Conservation (phyloP, 92 coral and sea anemone genomes). For the Epizoanthus illoricatus region DNA sequence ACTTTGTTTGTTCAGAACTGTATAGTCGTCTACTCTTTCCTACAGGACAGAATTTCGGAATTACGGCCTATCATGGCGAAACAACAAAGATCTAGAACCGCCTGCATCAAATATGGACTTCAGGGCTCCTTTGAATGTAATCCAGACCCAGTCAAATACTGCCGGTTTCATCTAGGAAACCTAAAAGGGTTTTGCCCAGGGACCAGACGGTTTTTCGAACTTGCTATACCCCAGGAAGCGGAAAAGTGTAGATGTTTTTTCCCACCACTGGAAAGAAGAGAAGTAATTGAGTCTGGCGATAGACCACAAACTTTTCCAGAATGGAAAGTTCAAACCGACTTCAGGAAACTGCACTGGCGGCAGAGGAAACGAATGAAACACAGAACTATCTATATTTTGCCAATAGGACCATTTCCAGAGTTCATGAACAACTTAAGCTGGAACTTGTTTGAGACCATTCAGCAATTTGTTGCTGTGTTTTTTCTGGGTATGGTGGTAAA, state of each 20-base stretch:
- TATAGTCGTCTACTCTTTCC: no score
- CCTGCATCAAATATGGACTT: not conserved
- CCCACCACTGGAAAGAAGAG: constrained; percentile 34
- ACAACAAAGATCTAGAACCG: not conserved
- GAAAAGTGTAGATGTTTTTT: constrained; percentile 37
- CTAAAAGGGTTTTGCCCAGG: constrained; percentile 40
- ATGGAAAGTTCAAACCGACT: constrained; percentile 91
- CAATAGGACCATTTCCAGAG: constrained; percentile 76
- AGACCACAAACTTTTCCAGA: constrained; percentile 74
- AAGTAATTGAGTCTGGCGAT: not conserved
- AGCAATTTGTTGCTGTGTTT: constrained; percentile 59
- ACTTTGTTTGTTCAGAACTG: no score
- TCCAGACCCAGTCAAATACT: constrained; percentile 1
- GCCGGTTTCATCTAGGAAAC: constrained; percentile 49
- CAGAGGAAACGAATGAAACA: constrained; percentile 67
- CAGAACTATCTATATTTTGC: constrained; percentile 67
- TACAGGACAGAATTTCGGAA: no score
- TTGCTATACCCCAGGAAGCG: constrained; percentile 45
- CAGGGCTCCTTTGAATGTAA: not conserved
- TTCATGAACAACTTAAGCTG: constrained; percentile 36
- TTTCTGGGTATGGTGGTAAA: constrained; percentile 72
- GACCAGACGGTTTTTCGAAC: constrained; percentile 57
- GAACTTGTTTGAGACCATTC: constrained; percentile 62
- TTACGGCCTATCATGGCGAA: constrained; percentile 13
- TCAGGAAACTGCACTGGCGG: constrained; percentile 68